These are phyloP conservation scores for Pteromalus puparum DNA, from an alignment of 1,140 invertebrate species.

Conservation along the genomic window DNA sequence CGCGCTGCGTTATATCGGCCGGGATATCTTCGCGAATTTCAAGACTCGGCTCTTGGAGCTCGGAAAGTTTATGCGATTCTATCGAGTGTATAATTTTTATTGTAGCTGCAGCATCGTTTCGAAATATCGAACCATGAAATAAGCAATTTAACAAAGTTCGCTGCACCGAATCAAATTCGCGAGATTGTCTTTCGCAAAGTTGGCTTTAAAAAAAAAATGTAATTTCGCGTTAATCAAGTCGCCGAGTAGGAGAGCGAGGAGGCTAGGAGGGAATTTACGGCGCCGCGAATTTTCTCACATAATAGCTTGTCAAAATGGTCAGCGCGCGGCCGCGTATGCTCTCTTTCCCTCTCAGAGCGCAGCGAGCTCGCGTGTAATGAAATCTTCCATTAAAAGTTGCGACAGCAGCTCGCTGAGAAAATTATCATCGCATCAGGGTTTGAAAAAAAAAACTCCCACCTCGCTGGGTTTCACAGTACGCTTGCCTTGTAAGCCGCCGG, in stretches of 20 bases:
- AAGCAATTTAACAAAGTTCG: too few species aligned
- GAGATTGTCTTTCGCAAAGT: too few species aligned
- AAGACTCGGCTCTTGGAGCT: background rate
- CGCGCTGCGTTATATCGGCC: too few species aligned
- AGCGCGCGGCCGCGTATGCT: background rate
- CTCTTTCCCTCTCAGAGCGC: background rate
- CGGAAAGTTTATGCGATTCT: background rate
- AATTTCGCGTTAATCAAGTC: background rate
- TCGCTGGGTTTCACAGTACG: too few species aligned
- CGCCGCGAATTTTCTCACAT: constrained; percentile 18
- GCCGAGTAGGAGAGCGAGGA: background rate
- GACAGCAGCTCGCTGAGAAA: background rate
- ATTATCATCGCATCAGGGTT: background rate
- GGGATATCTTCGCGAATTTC: background rate
- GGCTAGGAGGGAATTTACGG: background rate
- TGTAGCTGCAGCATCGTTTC: background rate
- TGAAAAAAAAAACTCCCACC: background rate
- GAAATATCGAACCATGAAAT: too few species aligned
- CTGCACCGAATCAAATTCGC: too few species aligned
- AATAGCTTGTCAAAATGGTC: constrained; percentile 14
- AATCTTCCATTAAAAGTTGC: constrained; percentile 36
- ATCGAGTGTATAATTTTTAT: background rate
- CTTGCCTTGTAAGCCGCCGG: too few species aligned
- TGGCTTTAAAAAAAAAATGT: too few species aligned
- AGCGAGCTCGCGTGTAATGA: background rate